Percentiles rank a stretch among this genome's conserved stretches.
phyloP scores from a whole-genome alignment of 1,140 invertebrate species.

The Drosophila serrata region DNA sequence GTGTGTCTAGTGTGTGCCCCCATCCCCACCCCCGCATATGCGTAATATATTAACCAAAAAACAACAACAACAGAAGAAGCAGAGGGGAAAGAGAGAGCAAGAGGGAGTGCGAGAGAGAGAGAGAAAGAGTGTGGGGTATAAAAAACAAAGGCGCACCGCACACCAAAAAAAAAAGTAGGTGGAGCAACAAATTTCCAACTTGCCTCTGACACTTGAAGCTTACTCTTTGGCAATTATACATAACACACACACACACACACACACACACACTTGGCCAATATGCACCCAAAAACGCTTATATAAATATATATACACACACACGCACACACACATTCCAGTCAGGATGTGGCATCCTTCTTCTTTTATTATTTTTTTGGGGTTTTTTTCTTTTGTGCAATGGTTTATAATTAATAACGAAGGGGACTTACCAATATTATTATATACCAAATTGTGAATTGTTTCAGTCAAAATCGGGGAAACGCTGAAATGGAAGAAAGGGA shows the following conservation, averaged over 20 bases:
- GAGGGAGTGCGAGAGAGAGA: not conserved
- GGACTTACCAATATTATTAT: slow-evolving; percentile 48
- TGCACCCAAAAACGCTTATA: slow-evolving; percentile 14
- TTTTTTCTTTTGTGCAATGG: slow-evolving; percentile 14
- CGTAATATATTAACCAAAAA: slow-evolving; percentile 80
- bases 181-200: slow-evolving; percentile 63
- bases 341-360: slow-evolving; percentile 22
- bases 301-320: slow-evolving; percentile 5
- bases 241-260: slow-evolving; percentile 6
- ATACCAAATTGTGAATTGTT: slow-evolving; percentile 8
- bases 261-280: slow-evolving; percentile 1
- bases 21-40: slow-evolving; percentile 43
- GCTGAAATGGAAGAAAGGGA: slow-evolving; percentile 3
- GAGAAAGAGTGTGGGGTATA: slow-evolving; percentile 1
- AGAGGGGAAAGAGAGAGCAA: not conserved
- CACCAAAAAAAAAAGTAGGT: slow-evolving; percentile 67
- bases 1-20: slow-evolving; percentile 55
- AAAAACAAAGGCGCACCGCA: slow-evolving; percentile 28
- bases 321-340: not conserved
- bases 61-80: slow-evolving; percentile 8
- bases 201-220: slow-evolving; percentile 63
- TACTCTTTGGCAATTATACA: slow-evolving; percentile 56
- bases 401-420: slow-evolving; percentile 65
- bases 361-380: not conserved
- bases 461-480: not conserved